Base-by-base conservation (phyloP, 2,888 invertebrate genomes). In the Cataglyphis albicans region DNA sequence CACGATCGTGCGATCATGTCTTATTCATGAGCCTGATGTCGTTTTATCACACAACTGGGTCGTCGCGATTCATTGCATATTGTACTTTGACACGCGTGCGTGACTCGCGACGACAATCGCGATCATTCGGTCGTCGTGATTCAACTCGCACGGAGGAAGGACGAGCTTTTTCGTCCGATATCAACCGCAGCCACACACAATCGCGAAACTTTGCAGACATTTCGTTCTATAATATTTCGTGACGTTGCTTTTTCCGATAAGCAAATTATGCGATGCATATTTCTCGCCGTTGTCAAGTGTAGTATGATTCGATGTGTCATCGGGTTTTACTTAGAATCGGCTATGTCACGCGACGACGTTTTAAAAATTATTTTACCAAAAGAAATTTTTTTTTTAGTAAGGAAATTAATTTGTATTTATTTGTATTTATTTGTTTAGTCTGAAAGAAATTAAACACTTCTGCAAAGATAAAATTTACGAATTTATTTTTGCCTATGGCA, bases 1-100 rank as follows among this genome's bases (percentile, higher is more conserved):
- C 6, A 6, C 21, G 61, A 18, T 15, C 32, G 35, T 41, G n/a
- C 15, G 9, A 41, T 21, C n/a, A 73, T 76, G 55, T 29, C 67
- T 76, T 76, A 76, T 76, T 76, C 75, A 76, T 67, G 38, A 67
- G 29, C 52, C n/a, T 29, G 12, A 38, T 55, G 15, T 38, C 55
- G 38, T 4, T 55, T 76, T 67, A 65, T 76, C 67, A 64, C 52
- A 48, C 48, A 29, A 76, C 52, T 29, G 52, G 67, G 67, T 67
- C 38, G 67, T 55, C 29, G 29, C 38, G 18, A 38, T 12, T 67
- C 29, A 52, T 18, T 25, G 48, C 63, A 21, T 74, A 25, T 73
- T 38, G 38, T 29, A 12, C 35, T 64, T 76, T 67, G 55, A 41
- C 38, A 38, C 18, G 55, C 18, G 55, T 2, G 15, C n/a, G 12